phyloP scores from a whole-genome alignment of 2,113 vertebrate genomes.

The Callionymus lyra region DNA sequence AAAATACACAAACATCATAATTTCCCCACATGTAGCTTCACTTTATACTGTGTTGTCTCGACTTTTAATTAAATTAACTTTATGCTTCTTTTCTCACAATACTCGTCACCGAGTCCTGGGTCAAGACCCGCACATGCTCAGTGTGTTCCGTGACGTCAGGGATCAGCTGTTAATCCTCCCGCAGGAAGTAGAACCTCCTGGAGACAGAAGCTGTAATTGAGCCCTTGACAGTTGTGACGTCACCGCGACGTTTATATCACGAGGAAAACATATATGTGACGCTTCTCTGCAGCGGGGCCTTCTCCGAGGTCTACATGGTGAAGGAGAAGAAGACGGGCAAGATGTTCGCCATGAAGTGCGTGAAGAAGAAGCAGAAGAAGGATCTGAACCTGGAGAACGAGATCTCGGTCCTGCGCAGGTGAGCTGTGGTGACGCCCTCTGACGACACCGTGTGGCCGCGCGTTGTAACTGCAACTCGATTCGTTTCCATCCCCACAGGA shows the following conservation, averaged over 20 bases:
- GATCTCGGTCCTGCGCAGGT: conserved; percentile 88
- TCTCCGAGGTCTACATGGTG: conserved; percentile 93
- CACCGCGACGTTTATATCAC: neutral
- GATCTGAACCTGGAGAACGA: conserved; percentile 90
- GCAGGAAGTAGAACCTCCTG: conserved; percentile 46
- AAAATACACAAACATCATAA: too few relatives aligned
- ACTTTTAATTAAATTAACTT: too few relatives aligned
- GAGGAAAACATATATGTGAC: neutral
- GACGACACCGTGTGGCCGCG: neutral
- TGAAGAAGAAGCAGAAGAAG: conserved; percentile 84
- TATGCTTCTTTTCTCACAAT: too few relatives aligned
- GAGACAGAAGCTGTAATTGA: too few relatives aligned
- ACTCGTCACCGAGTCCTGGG: neutral
- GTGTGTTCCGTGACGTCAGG: conserved; percentile 48
- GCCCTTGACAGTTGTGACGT: conserved; percentile 5
- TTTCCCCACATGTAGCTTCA: too few relatives aligned
- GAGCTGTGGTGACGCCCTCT: conserved; percentile 15
- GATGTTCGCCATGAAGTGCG: conserved; percentile 87
- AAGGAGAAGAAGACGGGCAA: conserved; percentile 86
- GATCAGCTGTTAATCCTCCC: conserved; percentile 58
- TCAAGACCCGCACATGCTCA: conserved; percentile 15
- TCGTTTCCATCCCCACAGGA: conserved; percentile 63
- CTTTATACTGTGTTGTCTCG: too few relatives aligned
- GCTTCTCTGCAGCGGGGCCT: conserved; percentile 77
- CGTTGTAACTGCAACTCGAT: neutral